Evolutionary conservation across 2,113 vertebrate species (phyloP), one percentile per base, ranked within the genome.

Genomic region (Eptesicus fuscus): DNA sequence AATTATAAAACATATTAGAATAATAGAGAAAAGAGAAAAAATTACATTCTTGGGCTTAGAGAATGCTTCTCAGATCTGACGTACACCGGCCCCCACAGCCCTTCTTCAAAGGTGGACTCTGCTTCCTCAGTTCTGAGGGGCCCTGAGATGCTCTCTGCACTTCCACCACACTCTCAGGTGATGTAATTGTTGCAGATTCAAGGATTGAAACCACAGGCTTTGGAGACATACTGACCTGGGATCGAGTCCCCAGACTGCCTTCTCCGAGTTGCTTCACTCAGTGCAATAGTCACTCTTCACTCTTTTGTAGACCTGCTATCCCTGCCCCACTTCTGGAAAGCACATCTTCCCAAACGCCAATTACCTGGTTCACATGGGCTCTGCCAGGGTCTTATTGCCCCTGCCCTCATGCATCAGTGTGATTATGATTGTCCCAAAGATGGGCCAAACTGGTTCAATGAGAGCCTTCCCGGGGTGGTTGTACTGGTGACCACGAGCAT

Each of bases 261-360:
- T 35, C 25, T 56, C 63, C 22, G 11, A 47, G 32, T 16, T 49
- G 8, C 11, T 25, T 53, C 22, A 69, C 11, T 86, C 25, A 22
- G 28, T 42, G 13, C 28, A 90, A 35, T 13, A 7, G 4, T 47
- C 47, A 11, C 12, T 32, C 30, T 37, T 42, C 16, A 12, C 23
- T 40, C 37, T 63, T 86, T 71, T 42, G n/a, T 67, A 59, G 67
- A 53, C 32, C n/a, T 35, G n/a, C 10, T 35, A 6, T 65, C 7
- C 28, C 17, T 18, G 9, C 28, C 3, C n/a, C 11, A 3, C 59
- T 73, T 61, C 42, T n/a, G 9, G 70, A 69, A 79, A 88, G 23
- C 4, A 47, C 2, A 28, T 1, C 6, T n/a, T 47, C 11, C 51
- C 12, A 4, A 20, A 20, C 18, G 8, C 4, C 23, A 9, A 22